Evolutionary conservation across 2,113 vertebrate species (phyloP), one percentile per base, ranked within the genome.

Genomic region (Sclerurus mexicanus): DNA sequence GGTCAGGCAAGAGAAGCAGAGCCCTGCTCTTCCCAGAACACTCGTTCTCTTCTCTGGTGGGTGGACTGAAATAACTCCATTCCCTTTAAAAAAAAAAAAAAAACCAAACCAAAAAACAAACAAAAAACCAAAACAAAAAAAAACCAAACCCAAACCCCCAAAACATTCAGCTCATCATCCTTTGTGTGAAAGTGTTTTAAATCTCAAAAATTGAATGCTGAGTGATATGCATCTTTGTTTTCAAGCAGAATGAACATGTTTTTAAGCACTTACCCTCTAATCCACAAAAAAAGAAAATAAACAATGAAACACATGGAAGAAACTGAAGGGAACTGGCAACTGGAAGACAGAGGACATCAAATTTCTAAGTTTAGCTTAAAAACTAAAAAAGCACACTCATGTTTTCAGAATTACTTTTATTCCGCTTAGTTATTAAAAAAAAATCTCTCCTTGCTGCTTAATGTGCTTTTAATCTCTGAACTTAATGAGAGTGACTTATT

Each of bases 211-310:
- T 7, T 18, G 21, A 33, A 42, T 67, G 60, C 55, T 24, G 42
- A 86, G 30, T 73, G 72, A 84, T 78, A 42, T 9, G 21, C 14
- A 9, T 31, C 14, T 67, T 79, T 90, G 64, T 71, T 93, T 89
- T 71, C 58, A 85, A 74, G 63, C 18, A 85, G 60, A 87, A 87
- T 33, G 39, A 79, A 71, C 30, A 87, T 55, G 23, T 58, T 87
- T 95, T 82, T n/a, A 90, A 90, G 80, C 50, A 60, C n/a, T 85
- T 81, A 59, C 2, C 12, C 66, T 67, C 35, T 67, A 55, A 24
- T 25, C 23, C 39, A 87, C 10, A 33, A 85, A 91, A 88, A 85
- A 42, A 74, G 68, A 90, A 90, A 85, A 71, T 44, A 89, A 95
- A 85, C 52, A 74, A 27, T 46, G 39, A 96, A 89, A 87, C 1